Conservation (phyloP, 1,140 invertebrate species). For the Cydia fagiglandana region DNA sequence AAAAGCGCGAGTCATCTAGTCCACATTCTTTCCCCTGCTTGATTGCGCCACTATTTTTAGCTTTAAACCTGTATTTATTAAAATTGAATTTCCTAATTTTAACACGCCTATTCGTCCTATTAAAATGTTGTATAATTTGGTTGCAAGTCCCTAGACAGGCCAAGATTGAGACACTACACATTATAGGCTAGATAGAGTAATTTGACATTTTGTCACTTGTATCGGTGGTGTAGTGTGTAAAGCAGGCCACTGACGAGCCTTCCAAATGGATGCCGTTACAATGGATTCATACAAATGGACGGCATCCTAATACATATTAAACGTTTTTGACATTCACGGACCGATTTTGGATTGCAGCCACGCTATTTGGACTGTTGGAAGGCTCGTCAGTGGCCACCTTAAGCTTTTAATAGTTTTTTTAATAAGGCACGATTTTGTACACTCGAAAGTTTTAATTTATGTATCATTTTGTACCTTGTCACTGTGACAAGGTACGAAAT, state of each 20-base stretch:
- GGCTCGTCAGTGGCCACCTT: too few species aligned
- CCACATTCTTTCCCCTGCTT: slow-evolving; percentile 17
- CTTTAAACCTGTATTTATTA: slow-evolving; percentile 6
- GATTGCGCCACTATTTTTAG: not conserved
- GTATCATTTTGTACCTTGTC: too few species aligned
- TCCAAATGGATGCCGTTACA: too few species aligned
- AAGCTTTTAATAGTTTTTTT: slow-evolving; percentile 11
- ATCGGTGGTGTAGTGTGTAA: not conserved
- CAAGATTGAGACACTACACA: slow-evolving; percentile 25
- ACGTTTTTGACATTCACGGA: too few species aligned
- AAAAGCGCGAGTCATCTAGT: not conserved
- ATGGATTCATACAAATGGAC: too few species aligned
- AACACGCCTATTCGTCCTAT: not conserved
- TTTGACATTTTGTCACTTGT: slow-evolving; percentile 12
- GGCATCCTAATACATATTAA: too few species aligned
- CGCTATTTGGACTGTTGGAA: too few species aligned
- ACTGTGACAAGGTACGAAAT: too few species aligned
- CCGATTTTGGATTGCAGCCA: too few species aligned
- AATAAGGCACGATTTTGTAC: not conserved
- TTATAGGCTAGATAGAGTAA: slow-evolving; percentile 8
- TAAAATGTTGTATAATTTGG: not conserved
- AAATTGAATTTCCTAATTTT: not conserved
- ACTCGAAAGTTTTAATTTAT: too few species aligned
- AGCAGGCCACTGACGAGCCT: too few species aligned
- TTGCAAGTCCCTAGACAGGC: slow-evolving; percentile 3